Base-by-base conservation (phyloP, 64 coral and sea anemone genomes). In the Dendronephthya gigantea region DNA sequence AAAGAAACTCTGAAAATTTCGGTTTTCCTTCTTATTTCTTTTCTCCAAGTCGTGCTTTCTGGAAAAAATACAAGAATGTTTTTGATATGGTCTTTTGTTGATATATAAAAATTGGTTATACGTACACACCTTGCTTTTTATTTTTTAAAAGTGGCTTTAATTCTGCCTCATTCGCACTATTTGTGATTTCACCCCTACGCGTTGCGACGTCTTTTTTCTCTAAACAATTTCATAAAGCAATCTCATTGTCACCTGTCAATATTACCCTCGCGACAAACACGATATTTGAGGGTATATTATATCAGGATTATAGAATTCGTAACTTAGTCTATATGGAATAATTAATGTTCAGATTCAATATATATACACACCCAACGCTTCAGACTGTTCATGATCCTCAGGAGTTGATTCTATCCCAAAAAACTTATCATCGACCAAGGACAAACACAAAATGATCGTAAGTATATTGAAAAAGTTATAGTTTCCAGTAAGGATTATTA, bases 381-480 rank as follows among this genome's bases (percentile, higher is more conserved):
- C 55, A n/a, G 55, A 2, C 25, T 62, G 17, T 22, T 17, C 25
- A 62, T 19, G 55, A 62, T 35, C 37, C 1, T 79, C 15, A 6
- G 25, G 22, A 74, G 7, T 39, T 79, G 72, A 30, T 5, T 22
- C 14, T n/a, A 66, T 22, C 14, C 58, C 30, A 1, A 39, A 84
- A n/a, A 89, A 85, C 28, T 84, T 82, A 39, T 93, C 94, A 39
- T 97, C 94, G 30, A 97, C 83, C n/a, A 97, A 69, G 36, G 89
- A 86, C 17, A 97, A 52, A 48, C 94, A 97, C 74, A 97, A 84
- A 2, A 89, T 89, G 10, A 97, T 90, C 12, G 94, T 97, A 70
- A 97, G 84, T 30, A 97, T 86, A 83, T 97, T 97, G 82, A 97
- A 97, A 84, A 97, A 97, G 50, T 97, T 97, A 87, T 97, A 97